Percentiles rank a stretch among this genome's conserved stretches.
These are phyloP conservation scores for Ailuropoda melanoleuca DNA, from an alignment of 2,113 vertebrate genomes.

Conservation along the genomic window DNA sequence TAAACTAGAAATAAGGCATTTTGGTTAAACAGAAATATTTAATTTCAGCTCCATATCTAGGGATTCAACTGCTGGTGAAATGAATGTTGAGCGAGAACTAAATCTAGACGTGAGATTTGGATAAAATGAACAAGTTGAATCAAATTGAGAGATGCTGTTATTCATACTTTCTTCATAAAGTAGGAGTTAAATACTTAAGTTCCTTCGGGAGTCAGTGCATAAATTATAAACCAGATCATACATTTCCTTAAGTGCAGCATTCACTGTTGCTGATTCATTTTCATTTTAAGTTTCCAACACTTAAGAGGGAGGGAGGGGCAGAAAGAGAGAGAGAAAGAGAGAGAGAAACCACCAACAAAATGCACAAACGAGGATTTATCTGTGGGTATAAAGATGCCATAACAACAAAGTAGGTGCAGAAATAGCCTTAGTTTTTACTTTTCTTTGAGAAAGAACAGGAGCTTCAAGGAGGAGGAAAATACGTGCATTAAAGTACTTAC, in stretches of 20 bases:
- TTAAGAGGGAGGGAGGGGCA: background rate
- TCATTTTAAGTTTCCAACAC: constrained; percentile 30
- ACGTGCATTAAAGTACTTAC: background rate
- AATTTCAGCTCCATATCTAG: background rate
- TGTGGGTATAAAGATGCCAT: background rate
- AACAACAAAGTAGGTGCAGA: background rate
- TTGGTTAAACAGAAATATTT: constrained; percentile 27
- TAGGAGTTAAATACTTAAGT: constrained; percentile 59
- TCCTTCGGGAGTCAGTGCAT: constrained; percentile 51
- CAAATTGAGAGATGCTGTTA: constrained; percentile 10
- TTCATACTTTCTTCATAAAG: constrained; percentile 40
- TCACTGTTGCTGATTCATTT: constrained; percentile 66
- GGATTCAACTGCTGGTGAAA: background rate
- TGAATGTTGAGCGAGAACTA: background rate
- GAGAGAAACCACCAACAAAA: background rate
- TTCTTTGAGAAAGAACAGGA: constrained; percentile 27
- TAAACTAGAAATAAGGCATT: constrained; percentile 2
- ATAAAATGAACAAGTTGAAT: constrained; percentile 27
- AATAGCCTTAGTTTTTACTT: background rate
- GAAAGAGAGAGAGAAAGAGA: background rate
- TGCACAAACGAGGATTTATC: background rate
- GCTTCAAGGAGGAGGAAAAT: background rate
- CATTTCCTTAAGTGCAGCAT: constrained; percentile 67
- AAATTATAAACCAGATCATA: constrained; percentile 66
- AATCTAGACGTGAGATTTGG: background rate